Evolutionary conservation across 2,888 invertebrate species (phyloP), one percentile per base, ranked within the genome.

Genomic region (Malacosoma neustria): DNA sequence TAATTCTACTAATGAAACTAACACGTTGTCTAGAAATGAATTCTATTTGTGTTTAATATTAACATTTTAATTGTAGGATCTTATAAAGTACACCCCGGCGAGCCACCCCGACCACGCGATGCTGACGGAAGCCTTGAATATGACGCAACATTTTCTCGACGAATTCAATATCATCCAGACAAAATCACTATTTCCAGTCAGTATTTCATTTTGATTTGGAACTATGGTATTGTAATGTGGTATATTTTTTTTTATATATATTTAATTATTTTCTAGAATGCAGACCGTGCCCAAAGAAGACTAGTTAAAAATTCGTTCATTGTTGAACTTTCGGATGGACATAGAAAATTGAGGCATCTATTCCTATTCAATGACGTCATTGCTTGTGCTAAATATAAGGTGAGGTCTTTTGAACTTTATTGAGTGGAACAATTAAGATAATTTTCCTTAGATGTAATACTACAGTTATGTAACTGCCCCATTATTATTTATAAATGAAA

Each of bases 291-390:
- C 40, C 92, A 95, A 66, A 89, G 96, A 46, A 91, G 96, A 67
- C 89, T 98, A 60, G 96, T 97, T 14, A 97, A 96, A 75, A 97
- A 97, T 74, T 96, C 97, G 0, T 96, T 97, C 66, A 94, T 97
- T 45, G 97, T 98, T 13, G 97, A 98, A 76, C 87, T 95, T 38
- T 92, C 94, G 3, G 96, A 96, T 63, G 93, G 93, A 7, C 93
- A 94, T 72, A 89, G 97, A 41, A 97, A 98, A 79, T 77, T 98
- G 46, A 88, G 97, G 42, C 97, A 97, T 87, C 85, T 98, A 46
- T 97, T 98, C 77, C 89, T 98, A 11, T 98, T 98, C 72, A 97
- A 96, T 63, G 97, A 98, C 72, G 94, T 97, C 34, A 93, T 98
- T 51, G 96, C 97, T 37, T 97, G 97, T 84, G 96, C 97, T 57